Conservation (phyloP, 1,140 invertebrate genomes). For the Ostrea edulis region DNA sequence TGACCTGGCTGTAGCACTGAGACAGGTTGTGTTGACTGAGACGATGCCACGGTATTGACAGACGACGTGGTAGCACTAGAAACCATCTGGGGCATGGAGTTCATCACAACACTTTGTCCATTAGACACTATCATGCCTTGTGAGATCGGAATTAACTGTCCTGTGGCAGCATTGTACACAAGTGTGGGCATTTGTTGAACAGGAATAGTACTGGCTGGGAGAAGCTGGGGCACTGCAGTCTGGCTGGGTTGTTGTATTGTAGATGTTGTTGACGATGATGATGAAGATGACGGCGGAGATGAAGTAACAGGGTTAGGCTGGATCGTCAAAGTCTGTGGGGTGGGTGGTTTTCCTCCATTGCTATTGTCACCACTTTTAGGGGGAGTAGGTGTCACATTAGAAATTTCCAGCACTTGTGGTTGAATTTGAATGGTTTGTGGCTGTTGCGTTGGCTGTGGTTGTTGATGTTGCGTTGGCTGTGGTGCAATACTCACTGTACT, state of each 20-base stretch:
- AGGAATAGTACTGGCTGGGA: constrained; percentile 18
- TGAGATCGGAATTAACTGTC: constrained; percentile 56
- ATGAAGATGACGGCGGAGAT: constrained; percentile 75
- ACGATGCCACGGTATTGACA: constrained; percentile 46
- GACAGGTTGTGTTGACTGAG: constrained; percentile 36
- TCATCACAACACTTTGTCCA: constrained; percentile 56
- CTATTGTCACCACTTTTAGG: constrained; percentile 32
- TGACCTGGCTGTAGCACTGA: constrained; percentile 3
- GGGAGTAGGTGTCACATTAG: constrained; percentile 40
- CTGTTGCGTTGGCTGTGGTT: constrained; percentile 45
- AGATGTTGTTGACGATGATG: constrained; percentile 72
- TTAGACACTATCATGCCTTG: constrained; percentile 45
- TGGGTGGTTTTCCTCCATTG: constrained; percentile 36
- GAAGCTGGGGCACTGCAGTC: neutral
- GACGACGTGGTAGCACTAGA: constrained; percentile 41
- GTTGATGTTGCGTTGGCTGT: constrained; percentile 46
- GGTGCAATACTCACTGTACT: constrained; percentile 28
- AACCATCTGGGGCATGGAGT: constrained; percentile 43
- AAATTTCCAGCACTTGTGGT: constrained; percentile 48
- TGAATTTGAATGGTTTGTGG: constrained; percentile 53
- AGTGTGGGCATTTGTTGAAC: constrained; percentile 48
- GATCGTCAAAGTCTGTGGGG: constrained; percentile 81
- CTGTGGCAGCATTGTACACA: constrained; percentile 54
- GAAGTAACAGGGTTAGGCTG: constrained; percentile 78
- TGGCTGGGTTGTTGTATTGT: neutral